Evolutionary conservation across 2,888 invertebrate genomes (phyloP).

Genomic region (Monochamus alternatus): DNA sequence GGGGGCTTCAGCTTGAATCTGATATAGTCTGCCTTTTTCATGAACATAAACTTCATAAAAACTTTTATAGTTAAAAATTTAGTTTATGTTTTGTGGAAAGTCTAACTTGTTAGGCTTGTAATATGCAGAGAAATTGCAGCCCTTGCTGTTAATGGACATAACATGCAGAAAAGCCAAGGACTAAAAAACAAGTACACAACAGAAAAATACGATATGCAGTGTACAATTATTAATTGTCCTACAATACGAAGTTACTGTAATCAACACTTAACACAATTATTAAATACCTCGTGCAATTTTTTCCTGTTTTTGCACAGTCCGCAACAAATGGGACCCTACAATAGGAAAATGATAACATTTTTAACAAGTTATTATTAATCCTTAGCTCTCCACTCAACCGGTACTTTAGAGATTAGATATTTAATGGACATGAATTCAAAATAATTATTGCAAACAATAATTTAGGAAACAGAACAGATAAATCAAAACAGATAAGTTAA

Average conservation of each 20-base stretch:
- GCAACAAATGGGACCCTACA: constrained; percentile 59
- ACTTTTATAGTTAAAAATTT: too few relatives aligned
- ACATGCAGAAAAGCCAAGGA: constrained; percentile 47
- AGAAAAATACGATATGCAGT: constrained; percentile 9
- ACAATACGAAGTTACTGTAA: constrained; percentile 9
- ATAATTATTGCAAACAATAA: too few relatives aligned
- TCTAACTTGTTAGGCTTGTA: background rate
- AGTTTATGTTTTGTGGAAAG: too few relatives aligned
- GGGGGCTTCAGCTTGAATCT: too few relatives aligned
- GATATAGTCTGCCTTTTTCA: too few relatives aligned
- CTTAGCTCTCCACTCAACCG: constrained; percentile 20
- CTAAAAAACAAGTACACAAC: constrained; percentile 34
- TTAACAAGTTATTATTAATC: constrained; percentile 8
- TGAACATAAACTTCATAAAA: too few relatives aligned
- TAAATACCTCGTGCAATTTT: constrained; percentile 57
- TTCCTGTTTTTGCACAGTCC: constrained; percentile 59
- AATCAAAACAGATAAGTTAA: too few relatives aligned
- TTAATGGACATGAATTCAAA: background rate
- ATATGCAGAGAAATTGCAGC: constrained; percentile 4
- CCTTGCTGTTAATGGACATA: constrained; percentile 32
- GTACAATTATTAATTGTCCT: constrained; percentile 23
- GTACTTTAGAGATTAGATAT: background rate
- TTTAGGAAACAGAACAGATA: too few relatives aligned
- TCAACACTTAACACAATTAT: constrained; percentile 45
- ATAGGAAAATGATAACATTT: constrained; percentile 35